Evolutionary conservation across 1,140 invertebrate species (phyloP), one percentile per base, ranked within the genome.

Genomic region (Mamestra configurata): DNA sequence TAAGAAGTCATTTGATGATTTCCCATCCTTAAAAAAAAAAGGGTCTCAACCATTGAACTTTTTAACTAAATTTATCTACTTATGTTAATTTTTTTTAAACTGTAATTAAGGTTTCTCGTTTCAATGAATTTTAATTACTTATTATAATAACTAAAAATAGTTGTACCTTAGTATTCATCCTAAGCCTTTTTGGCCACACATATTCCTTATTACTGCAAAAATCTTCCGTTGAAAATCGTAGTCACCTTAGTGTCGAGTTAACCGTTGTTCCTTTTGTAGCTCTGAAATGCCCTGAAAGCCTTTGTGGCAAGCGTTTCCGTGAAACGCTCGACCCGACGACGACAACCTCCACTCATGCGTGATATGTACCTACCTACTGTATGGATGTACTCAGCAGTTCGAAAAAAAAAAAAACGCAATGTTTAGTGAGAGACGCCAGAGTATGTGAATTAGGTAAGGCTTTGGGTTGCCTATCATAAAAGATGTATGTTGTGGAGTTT

Each of bases 301-400:
- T 84, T 84, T 84, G 81, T 78, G 66, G 73, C 20, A 73, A 83
- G 79, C 77, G 80, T 84, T 84, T 82, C 83, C 83, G 79, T 76
- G 55, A 79, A 55, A 75, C 37, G 43, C 27, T 18, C 37, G 53
- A 57, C 80, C 82, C 68, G 20, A 18, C 31, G 51, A 40, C 70
- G 51, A 22, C 71, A 75, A 75, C 18, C 20, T 75, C 35, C 43
- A 75, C 71, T 43, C 35, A 43, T 35, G 35, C 59, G 59, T 40
- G n/a, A 40, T 64, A 64, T 59, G 55, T 59, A 31, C 55, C 6
- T 22, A 22, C 2, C 5, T 5, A 1, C 27, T 31, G 2, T 22
- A 24, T 24, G 20, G 4, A 49, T 7, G 11, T 37, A 61, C 31
- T 64, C 8, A 10, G 4, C 35, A 20, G n/a, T 40, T 64, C 40